These are phyloP conservation scores for Corydoras sp. DNA, from an alignment of 2,113 vertebrate genomes.

Conservation along the genomic window DNA sequence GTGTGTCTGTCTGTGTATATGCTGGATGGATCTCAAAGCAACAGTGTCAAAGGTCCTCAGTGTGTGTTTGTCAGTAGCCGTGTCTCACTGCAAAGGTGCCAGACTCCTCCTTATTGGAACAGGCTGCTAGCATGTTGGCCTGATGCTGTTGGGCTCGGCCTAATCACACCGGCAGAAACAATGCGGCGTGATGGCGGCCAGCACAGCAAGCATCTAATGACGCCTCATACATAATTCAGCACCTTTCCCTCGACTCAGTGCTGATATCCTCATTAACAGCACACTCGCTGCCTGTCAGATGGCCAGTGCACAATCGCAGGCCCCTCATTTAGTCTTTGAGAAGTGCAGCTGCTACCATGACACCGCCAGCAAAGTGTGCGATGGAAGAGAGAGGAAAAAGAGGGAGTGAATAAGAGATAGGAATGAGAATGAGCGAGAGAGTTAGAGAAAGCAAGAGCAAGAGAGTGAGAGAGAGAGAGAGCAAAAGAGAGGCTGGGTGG, in stretches of 20 bases:
- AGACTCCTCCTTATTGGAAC: slow-evolving; percentile 31
- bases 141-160: slow-evolving; percentile 77
- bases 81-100: slow-evolving; percentile 35
- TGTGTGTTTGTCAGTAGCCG: slow-evolving; percentile 71
- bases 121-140: slow-evolving; percentile 65
- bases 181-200: slow-evolving; percentile 99
- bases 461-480: slow-evolving; percentile 15
- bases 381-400: slow-evolving; percentile 41
- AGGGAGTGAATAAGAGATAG: neutral
- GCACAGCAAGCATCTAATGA: slow-evolving; percentile 97
- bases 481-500: slow-evolving; percentile 1
- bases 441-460: slow-evolving; percentile 77
- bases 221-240: slow-evolving; percentile 99
- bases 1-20: slow-evolving; percentile 11
- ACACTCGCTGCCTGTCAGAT: slow-evolving; percentile 99
- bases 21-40: slow-evolving; percentile 69
- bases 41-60: slow-evolving; percentile 77
- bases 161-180: slow-evolving; percentile 99
- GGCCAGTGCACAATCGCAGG: slow-evolving; percentile 98
- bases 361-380: slow-evolving; percentile 91
- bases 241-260: slow-evolving; percentile 99
- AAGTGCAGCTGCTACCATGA: slow-evolving; percentile 99
- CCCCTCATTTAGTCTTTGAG: slow-evolving; percentile 99
- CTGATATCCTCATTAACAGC: slow-evolving; percentile 99
- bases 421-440: slow-evolving; percentile 61